These are phyloP conservation scores for Siniperca scherzeri DNA, from an alignment of 2,797 vertebrate genomes.

Conservation along the genomic window DNA sequence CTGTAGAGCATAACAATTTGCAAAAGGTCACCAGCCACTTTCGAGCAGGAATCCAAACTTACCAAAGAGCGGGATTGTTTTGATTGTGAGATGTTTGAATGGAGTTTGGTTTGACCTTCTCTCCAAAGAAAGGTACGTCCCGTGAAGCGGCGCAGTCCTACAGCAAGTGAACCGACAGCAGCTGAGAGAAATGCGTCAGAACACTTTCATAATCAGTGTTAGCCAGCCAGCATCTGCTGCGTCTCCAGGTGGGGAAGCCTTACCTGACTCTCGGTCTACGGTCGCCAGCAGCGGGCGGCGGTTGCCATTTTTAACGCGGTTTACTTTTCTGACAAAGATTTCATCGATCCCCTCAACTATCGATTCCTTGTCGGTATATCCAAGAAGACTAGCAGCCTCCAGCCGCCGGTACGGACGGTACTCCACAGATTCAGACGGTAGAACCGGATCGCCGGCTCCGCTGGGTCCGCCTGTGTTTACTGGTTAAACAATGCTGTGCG, in stretches of 20 bases:
- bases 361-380: background rate
- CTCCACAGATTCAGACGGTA: background rate
- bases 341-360: background rate
- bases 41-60: rapidly evolving
- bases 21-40: rapidly evolving
- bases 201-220: background rate
- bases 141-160: background rate
- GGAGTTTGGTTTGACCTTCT: conserved; percentile 21
- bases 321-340: conserved; percentile 42
- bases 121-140: background rate
- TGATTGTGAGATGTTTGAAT: background rate
- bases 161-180: background rate
- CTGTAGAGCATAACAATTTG: rapidly evolving
- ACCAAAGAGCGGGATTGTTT: rapidly evolving
- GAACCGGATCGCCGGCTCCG: background rate
- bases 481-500: conserved; percentile 27
- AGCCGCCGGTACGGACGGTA: background rate
- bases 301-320: conserved; percentile 61
- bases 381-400: background rate
- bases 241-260: background rate
- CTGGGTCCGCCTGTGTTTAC: background rate
- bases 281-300: conserved; percentile 45
- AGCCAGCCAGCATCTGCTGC: background rate
- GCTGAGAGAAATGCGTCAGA: conserved; percentile 3
- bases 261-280: conserved; percentile 52